Percentiles rank a stretch among this genome's conserved stretches.
These are phyloP conservation scores for Parazoanthus atlanticus DNA, from an alignment of 92 coral and sea anemone species.

Conservation along the genomic window DNA sequence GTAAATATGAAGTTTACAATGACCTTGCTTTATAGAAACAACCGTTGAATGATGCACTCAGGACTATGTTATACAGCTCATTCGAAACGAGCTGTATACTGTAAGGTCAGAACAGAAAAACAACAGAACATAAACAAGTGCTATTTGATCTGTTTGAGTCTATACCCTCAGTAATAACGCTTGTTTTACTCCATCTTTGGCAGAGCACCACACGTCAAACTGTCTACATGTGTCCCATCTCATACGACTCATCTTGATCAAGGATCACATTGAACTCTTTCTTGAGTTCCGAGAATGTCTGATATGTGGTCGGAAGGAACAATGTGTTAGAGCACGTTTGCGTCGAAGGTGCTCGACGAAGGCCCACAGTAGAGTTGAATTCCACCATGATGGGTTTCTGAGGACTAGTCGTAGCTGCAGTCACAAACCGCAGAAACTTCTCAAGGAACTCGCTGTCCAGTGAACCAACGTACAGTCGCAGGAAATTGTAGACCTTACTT, in stretches of 20 bases:
- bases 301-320: slow-evolving; percentile 52
- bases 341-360: slow-evolving; percentile 50
- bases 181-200: too few relatives aligned
- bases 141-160: too few relatives aligned
- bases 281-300: slow-evolving; percentile 48
- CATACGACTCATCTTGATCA: slow-evolving; percentile 38
- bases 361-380: slow-evolving; percentile 42
- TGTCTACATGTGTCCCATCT: slow-evolving; percentile 32
- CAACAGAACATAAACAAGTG: too few relatives aligned
- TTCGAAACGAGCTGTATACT: too few relatives aligned
- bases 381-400: slow-evolving; percentile 49
- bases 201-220: neutral
- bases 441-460: slow-evolving; percentile 47
- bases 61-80: too few relatives aligned
- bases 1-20: too few relatives aligned
- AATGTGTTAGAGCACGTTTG: slow-evolving; percentile 54
- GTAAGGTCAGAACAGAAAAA: too few relatives aligned
- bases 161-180: too few relatives aligned
- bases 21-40: too few relatives aligned
- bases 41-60: too few relatives aligned
- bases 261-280: slow-evolving; percentile 36
- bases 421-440: slow-evolving; percentile 49
- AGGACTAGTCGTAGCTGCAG: slow-evolving; percentile 49
- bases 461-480: slow-evolving; percentile 39
- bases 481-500: slow-evolving; percentile 43